Conservation (phyloP, 2,113 vertebrate genomes). For the Anseranas semipalmata region DNA sequence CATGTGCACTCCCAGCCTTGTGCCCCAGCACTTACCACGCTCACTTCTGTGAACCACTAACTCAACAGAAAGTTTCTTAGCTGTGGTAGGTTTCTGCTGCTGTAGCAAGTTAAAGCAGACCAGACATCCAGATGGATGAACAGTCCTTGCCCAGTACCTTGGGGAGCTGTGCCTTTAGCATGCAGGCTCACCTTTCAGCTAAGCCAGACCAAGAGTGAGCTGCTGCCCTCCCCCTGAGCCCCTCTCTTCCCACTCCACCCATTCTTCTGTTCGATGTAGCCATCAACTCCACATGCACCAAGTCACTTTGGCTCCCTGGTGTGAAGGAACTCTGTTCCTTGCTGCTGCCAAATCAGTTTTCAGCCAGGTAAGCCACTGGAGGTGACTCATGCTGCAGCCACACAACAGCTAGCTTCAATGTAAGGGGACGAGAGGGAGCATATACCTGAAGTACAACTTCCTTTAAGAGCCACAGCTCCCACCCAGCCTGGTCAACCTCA, state of each 20-base stretch:
- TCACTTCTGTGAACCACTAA: background rate
- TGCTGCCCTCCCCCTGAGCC: fast-evolving
- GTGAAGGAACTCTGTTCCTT: background rate
- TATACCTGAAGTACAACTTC: background rate
- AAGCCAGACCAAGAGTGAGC: background rate
- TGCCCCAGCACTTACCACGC: background rate
- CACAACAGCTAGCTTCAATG: background rate
- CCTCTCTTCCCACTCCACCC: background rate
- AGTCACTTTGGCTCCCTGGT: background rate
- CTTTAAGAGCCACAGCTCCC: background rate
- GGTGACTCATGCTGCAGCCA: background rate
- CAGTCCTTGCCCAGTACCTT: background rate
- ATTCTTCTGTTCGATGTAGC: background rate
- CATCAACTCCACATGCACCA: background rate
- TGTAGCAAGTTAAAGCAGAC: background rate
- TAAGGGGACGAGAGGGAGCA: background rate
- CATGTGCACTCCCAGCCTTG: background rate
- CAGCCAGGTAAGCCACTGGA: background rate
- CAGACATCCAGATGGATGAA: background rate
- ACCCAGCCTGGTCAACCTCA: background rate
- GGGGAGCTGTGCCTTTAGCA: background rate
- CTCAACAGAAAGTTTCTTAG: background rate
- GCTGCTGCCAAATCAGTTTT: background rate
- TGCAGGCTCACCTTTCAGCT: background rate
- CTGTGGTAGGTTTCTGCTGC: background rate